These are phyloP conservation scores for Mesoclemmys tuberculata DNA, from an alignment of 2,113 vertebrate species.

Conservation along the genomic window DNA sequence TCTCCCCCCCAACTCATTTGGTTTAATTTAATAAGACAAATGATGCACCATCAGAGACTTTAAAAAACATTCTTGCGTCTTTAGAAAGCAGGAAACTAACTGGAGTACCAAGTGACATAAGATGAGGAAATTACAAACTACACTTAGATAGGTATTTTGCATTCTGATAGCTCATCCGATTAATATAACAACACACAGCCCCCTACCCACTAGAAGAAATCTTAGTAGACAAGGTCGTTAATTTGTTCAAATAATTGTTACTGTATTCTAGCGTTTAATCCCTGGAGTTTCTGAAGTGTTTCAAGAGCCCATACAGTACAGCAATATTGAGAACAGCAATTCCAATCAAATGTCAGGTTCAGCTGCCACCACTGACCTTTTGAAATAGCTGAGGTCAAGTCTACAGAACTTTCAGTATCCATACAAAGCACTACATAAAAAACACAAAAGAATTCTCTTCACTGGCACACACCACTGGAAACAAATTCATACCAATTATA, in stretches of 20 bases:
- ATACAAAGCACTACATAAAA: neutral
- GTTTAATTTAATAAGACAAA: neutral
- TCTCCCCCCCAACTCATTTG: rapidly evolving
- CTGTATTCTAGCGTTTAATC: neutral
- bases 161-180: neutral
- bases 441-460: neutral
- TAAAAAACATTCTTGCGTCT: neutral
- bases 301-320: neutral
- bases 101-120: rapidly evolving
- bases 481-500: neutral
- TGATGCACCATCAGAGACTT: rapidly evolving
- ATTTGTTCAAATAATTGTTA: neutral
- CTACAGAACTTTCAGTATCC: neutral
- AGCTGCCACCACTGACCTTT: neutral
- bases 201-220: neutral
- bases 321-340: neutral
- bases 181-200: neutral
- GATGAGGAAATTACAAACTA: rapidly evolving
- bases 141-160: neutral
- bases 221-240: neutral
- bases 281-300: neutral
- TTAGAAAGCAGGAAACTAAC: neutral
- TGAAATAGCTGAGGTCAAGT: neutral
- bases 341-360: neutral
- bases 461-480: neutral